A percentile compares a stretch with the other conserved stretches of the same genome.
Conservation (phyloP, 2,888 invertebrate species). For the Monochamus alternatus region DNA sequence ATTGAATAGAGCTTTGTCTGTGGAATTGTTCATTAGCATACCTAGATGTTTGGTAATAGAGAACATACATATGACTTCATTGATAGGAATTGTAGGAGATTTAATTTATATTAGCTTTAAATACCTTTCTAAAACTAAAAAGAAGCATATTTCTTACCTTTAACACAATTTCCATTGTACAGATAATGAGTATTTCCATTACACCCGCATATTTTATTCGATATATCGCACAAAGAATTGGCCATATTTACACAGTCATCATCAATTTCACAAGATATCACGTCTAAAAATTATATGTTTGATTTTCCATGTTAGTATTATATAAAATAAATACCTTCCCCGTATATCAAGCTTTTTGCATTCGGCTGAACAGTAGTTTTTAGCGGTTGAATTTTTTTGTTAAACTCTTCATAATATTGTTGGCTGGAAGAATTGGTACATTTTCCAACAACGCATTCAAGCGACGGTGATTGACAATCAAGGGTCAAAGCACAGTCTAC, state of each 20-base stretch:
- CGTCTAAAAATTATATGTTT: constrained; percentile 29
- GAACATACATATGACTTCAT: too few relatives aligned
- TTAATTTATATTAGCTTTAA: too few relatives aligned
- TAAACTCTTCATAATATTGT: neutral
- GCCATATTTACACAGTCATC: constrained; percentile 46
- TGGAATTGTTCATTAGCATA: too few relatives aligned
- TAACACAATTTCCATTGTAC: constrained; percentile 42
- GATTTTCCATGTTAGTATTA: neutral
- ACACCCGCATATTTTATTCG: constrained; percentile 44
- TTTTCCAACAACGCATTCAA: constrained; percentile 51
- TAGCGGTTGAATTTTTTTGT: neutral
- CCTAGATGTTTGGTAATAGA: too few relatives aligned
- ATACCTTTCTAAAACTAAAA: neutral
- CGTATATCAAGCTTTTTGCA: neutral
- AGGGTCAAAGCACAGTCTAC: constrained; percentile 55
- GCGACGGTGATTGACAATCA: constrained; percentile 50
- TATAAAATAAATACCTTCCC: neutral
- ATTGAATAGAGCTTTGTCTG: too few relatives aligned
- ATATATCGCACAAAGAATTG: constrained; percentile 48
- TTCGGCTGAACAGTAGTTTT: neutral
- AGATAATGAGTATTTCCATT: constrained; percentile 28
- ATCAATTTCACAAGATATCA: constrained; percentile 40
- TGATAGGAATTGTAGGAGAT: too few relatives aligned
- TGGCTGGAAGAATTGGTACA: constrained; percentile 39
- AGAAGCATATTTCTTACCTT: constrained; percentile 33